Evolutionary conservation across 2,888 invertebrate species (phyloP).

Genomic region (Mythimna impura): DNA sequence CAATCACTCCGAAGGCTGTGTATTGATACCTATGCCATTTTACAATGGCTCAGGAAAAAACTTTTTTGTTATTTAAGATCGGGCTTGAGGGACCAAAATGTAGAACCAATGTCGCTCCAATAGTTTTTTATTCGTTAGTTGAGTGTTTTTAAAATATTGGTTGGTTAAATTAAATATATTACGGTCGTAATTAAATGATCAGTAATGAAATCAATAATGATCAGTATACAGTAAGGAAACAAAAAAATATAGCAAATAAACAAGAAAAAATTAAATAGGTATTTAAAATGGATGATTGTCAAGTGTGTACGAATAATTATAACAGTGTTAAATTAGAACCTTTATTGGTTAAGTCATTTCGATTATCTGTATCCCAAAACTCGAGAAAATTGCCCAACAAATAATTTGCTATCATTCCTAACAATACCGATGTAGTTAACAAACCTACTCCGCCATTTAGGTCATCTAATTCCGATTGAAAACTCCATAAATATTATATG

Average conservation of each 20-base stretch:
- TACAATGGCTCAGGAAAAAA: neutral
- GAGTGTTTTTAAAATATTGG: neutral
- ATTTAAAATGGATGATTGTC: too few species aligned
- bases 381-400: neutral
- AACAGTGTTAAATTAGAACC: neutral
- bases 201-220: too few species aligned
- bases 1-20: conserved; percentile 7
- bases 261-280: too few species aligned
- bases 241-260: too few species aligned
- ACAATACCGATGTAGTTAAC: conserved; percentile 1
- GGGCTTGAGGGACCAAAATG: neutral
- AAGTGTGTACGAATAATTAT: neutral
- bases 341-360: neutral
- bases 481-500: conserved; percentile 51
- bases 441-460: conserved; percentile 11
- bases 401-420: conserved; percentile 5
- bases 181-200: too few species aligned
- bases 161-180: neutral
- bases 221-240: too few species aligned
- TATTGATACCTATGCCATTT: neutral
- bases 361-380: neutral
- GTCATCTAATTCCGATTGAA: conserved; percentile 29
- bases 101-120: neutral
- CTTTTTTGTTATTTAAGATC: neutral
- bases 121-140: neutral